Evolutionary conservation across 2,797 vertebrate species (phyloP).

Genomic region (Chelon labrosus): DNA sequence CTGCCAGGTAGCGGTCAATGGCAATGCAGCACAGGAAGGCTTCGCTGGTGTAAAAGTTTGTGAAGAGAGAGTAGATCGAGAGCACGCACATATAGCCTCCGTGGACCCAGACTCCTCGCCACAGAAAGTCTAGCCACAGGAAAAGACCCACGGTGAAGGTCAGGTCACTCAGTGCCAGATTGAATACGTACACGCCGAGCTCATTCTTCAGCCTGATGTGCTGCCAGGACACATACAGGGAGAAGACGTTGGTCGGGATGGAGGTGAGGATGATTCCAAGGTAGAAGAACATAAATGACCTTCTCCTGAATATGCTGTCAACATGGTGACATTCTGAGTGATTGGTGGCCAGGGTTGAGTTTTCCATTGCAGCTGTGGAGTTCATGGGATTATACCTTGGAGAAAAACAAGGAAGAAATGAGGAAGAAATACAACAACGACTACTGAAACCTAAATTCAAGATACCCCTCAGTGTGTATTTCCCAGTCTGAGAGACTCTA

Average conservation of each 20-base stretch:
- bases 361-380: conserved; percentile 53
- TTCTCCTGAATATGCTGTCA: conserved; percentile 68
- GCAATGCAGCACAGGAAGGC: conserved; percentile 91
- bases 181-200: conserved; percentile 90
- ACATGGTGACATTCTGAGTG: conserved; percentile 63
- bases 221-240: conserved; percentile 87
- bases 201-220: conserved; percentile 90
- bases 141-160: conserved; percentile 85
- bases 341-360: conserved; percentile 44
- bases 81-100: conserved; percentile 76
- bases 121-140: conserved; percentile 88
- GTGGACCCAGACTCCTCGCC: conserved; percentile 84
- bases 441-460: background rate
- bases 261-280: conserved; percentile 82
- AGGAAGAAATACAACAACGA: background rate
- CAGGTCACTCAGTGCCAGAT: conserved; percentile 90
- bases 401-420: conserved; percentile 11
- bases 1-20: conserved; percentile 88
- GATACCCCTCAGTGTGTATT: background rate
- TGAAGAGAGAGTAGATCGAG: conserved; percentile 84
- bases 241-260: conserved; percentile 87
- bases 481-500: background rate
- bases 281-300: conserved; percentile 84
- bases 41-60: conserved; percentile 91
- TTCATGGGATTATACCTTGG: conserved; percentile 41